A percentile compares a stretch with the other conserved stretches of the same genome.
These are phyloP conservation scores for Theretra japonica DNA, from an alignment of 2,888 invertebrate genomes.

Conservation along the genomic window DNA sequence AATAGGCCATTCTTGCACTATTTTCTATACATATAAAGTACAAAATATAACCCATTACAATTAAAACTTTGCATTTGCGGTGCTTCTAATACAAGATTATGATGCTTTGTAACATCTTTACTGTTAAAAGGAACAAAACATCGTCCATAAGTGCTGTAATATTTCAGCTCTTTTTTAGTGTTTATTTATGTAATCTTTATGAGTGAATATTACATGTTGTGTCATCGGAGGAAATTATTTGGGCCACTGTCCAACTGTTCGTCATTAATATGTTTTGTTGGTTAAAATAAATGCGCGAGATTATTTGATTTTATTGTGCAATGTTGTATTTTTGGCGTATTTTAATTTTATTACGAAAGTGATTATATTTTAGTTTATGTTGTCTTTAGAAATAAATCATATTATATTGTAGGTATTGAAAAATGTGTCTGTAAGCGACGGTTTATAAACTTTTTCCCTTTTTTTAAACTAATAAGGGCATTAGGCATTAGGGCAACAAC, in stretches of 20 bases:
- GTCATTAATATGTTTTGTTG: slow-evolving; percentile 8
- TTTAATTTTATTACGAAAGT: neutral
- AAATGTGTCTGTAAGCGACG: no score
- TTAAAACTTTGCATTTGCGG: no score
- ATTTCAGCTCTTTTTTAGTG: neutral
- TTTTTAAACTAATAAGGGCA: no score
- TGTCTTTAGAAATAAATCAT: no score
- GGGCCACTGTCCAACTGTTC: slow-evolving; percentile 12
- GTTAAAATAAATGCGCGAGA: neutral
- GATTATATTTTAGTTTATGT: neutral
- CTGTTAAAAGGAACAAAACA: neutral
- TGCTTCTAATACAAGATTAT: neutral
- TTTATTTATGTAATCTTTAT: slow-evolving; percentile 11
- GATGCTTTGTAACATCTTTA: neutral
- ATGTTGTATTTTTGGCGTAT: neutral
- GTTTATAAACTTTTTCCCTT: no score
- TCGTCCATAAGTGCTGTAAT: neutral
- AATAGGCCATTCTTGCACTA: no score
- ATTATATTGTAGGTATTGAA: no score
- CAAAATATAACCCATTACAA: no score
- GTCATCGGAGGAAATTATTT: slow-evolving; percentile 8
- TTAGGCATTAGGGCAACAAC: no score
- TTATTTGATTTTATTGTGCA: neutral
- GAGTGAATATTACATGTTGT: slow-evolving; percentile 8
- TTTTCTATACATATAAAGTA: no score